Evolutionary conservation across 2,113 vertebrate genomes (phyloP), one percentile per base, ranked within the genome.

Genomic region (Ameiurus melas): DNA sequence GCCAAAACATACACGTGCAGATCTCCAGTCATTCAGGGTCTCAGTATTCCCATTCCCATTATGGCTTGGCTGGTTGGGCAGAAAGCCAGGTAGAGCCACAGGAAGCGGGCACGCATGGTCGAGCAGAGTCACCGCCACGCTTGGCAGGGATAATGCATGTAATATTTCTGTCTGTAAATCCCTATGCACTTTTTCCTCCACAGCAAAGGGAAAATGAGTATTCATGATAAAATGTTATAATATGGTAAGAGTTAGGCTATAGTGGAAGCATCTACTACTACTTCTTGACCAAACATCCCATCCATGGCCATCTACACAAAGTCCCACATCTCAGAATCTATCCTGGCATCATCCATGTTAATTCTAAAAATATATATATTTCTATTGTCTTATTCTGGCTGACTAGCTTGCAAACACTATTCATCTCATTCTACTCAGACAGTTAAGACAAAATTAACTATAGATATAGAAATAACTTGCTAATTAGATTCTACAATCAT

Each of bases 1-100:
- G 79, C 79, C 86, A 87, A 73, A 57, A 87, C 79, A 87, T 57
- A 87, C 77, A 83, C 51, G 68, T 60, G 58, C 39, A 78, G 66
- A 3, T 12, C 30, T 81, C 19, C 5, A 60, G 80, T 60, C 57
- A 25, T 39, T 68, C 86, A 64, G 77, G 60, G 77, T 82, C 78
- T 78, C 71, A n/a, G 43, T 25, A n/a, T n/a, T 25, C 20, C 1
- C 14, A 33, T 53, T 55, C 78, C 47, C 30, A 71, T 71, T 14
- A 51, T 14, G 55, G 36, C 20, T 82, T 75, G 25, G 51, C 47
- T 17, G 36, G 58, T 36, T 39, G 60, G 85, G 85, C 60, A 60
- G 60, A 55, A 79, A 80, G 75, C 85, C 75, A 87, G 20, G 78
- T 25, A 25, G 86, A 73, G 64, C 64, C 78, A 57, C 77, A 57